These are phyloP conservation scores for Myanophis thanlyinensis DNA, from an alignment of 2,113 vertebrate genomes.

Conservation along the genomic window DNA sequence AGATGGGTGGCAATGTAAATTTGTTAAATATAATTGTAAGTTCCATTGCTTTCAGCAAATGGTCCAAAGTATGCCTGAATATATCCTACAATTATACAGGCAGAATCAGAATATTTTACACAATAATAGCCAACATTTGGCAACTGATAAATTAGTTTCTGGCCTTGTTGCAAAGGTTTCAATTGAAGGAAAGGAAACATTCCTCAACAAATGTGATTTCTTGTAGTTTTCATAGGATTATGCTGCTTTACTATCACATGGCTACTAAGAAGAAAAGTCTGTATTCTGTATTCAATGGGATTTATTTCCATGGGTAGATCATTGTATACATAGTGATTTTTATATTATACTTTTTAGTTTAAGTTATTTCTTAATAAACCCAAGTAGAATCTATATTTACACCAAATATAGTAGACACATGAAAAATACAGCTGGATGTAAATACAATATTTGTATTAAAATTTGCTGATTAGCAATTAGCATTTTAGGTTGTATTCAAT, in stretches of 20 bases:
- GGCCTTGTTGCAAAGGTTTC: neutral
- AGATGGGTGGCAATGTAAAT: neutral
- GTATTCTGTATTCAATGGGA: neutral
- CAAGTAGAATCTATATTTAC: neutral
- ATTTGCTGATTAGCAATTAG: neutral
- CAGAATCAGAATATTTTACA: neutral
- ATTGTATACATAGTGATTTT: neutral
- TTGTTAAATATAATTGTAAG: neutral
- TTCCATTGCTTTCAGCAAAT: neutral
- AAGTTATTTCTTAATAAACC: neutral
- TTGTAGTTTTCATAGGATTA: neutral
- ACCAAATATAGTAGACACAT: neutral
- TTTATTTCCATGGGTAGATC: neutral
- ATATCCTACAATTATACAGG: neutral
- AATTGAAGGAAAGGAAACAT: neutral
- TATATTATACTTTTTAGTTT: neutral
- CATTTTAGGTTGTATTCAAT: neutral
- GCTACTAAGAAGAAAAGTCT: neutral
- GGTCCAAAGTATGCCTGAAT: neutral
- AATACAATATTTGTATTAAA: neutral
- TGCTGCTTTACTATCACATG: neutral
- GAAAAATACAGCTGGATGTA: neutral
- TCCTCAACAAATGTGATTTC: neutral
- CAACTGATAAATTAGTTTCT: neutral
- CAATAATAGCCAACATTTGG: neutral